Evolutionary conservation across 2,797 vertebrate genomes (phyloP).

Genomic region (Streptopelia turtur): DNA sequence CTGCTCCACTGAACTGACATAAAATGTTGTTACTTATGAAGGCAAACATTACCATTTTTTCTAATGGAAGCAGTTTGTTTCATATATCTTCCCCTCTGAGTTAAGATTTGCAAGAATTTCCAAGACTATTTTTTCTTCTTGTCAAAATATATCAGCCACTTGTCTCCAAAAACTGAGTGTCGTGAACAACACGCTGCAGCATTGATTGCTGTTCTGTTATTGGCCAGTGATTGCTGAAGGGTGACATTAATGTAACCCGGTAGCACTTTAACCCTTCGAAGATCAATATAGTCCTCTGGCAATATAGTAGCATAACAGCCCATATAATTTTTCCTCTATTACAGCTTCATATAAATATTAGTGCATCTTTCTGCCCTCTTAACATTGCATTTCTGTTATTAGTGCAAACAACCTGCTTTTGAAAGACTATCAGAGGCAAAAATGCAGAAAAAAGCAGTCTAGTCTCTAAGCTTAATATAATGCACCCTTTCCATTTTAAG

Average conservation of each 20-base stretch:
- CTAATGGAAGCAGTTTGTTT: slow-evolving; percentile 64
- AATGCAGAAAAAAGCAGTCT: background rate
- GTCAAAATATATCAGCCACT: slow-evolving; percentile 63
- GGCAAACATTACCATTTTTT: slow-evolving; percentile 71
- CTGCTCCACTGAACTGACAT: slow-evolving; percentile 71
- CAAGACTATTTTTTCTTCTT: slow-evolving; percentile 25
- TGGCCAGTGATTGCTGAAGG: slow-evolving; percentile 53
- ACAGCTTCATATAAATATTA: slow-evolving; percentile 5
- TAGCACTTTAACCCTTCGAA: slow-evolving; percentile 71
- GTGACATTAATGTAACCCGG: slow-evolving; percentile 64
- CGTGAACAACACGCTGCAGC: slow-evolving; percentile 44
- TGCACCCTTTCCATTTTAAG: background rate
- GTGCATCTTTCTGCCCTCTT: background rate
- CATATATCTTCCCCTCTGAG: slow-evolving; percentile 38
- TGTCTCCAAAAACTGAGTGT: slow-evolving; percentile 56
- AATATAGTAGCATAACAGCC: slow-evolving; percentile 15
- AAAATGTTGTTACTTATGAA: slow-evolving; percentile 68
- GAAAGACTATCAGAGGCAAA: background rate
- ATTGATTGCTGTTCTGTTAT: slow-evolving; percentile 67
- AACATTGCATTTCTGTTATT: background rate
- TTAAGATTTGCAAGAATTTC: slow-evolving; percentile 60
- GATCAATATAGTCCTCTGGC: slow-evolving; percentile 39
- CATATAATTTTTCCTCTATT: background rate
- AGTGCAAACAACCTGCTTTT: background rate
- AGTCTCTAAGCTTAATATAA: background rate